Evolutionary conservation across 2,888 invertebrate genomes (phyloP), one percentile per base, ranked within the genome.

Genomic region (Dinocampus coccinellae): DNA sequence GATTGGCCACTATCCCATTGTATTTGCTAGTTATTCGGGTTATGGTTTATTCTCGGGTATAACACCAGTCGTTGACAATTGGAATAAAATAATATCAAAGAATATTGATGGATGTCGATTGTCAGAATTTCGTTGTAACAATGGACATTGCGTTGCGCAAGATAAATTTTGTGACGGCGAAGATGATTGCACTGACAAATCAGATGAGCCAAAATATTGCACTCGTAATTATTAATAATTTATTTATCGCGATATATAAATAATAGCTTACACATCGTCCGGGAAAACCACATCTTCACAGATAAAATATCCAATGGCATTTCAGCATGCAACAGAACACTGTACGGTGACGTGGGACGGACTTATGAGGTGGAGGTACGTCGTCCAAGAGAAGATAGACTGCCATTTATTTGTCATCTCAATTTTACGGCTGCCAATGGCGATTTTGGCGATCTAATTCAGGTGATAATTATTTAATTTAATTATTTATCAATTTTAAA

Each of bases 341-440:
- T 94, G 86, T 93, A 92, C 89, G 95, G 95, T 0, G 93, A 94
- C 83, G 93, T 93, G 68, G 94, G 94, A 0, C 90, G 92, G 74
- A 95, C 94, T 29, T 95, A 95, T 88, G 93, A 94, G 84, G 88
- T 95, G 81, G 93, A 94, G 87, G 92, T 95, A 74, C 91, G 93
- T 72, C 90, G 93, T 78, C 94, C 95, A 29, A 89, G 92, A 63
- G 93, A 93, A 86, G 92, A 92, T 79, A 91, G 93, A 81, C 90
- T 94, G 75, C 95, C 95, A 24, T 95, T 94, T 88, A 89, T 94
- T 79, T 95, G 95, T 87, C 92, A 92, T 84, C 91, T 95, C 82
- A 95, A 94, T 88, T 95, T 95, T 88, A 94, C 94, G 66, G 95
- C 95, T 63, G 93, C 91, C 73, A 94, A 94, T 68, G 92, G 91